phyloP scores from a whole-genome alignment of 2,797 vertebrate genomes.

The Enteromius mattozi region DNA sequence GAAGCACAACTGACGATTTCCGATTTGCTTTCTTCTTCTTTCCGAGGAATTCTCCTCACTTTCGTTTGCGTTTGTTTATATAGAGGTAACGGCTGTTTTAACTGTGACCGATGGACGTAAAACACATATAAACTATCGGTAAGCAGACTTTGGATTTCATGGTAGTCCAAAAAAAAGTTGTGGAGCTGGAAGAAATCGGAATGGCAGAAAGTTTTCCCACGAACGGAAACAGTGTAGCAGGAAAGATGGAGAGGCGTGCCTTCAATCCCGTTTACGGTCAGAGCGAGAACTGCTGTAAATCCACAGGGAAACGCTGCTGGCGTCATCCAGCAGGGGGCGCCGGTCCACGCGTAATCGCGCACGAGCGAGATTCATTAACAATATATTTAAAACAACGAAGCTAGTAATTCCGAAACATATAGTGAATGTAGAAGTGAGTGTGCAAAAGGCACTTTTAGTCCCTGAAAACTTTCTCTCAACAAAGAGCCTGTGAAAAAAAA shows the following conservation, averaged over 20 bases:
- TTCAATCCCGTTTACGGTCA: slow-evolving; percentile 16
- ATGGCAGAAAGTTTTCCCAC: slow-evolving; percentile 40
- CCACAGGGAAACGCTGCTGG: neutral
- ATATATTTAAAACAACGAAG: too few relatives aligned
- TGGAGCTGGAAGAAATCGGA: neutral
- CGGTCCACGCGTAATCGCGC: neutral
- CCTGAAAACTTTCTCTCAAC: neutral
- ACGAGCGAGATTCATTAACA: neutral
- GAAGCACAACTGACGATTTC: neutral
- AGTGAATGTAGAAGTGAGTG: too few relatives aligned
- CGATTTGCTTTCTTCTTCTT: slow-evolving; percentile 24
- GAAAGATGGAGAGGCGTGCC: slow-evolving; percentile 48
- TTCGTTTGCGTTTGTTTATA: neutral
- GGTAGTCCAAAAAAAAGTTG: neutral
- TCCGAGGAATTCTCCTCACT: neutral
- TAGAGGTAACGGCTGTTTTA: neutral
- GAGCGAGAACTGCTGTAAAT: neutral
- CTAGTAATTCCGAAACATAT: neutral
- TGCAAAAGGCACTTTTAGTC: neutral
- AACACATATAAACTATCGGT: neutral
- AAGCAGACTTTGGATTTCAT: slow-evolving; percentile 15
- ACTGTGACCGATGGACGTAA: neutral
- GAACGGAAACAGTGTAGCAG: slow-evolving; percentile 44
- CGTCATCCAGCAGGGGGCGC: slow-evolving; percentile 3
- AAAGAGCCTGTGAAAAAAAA: neutral